Conservation (phyloP, 2,888 invertebrate genomes). For the Dicranocentrus wangi region DNA sequence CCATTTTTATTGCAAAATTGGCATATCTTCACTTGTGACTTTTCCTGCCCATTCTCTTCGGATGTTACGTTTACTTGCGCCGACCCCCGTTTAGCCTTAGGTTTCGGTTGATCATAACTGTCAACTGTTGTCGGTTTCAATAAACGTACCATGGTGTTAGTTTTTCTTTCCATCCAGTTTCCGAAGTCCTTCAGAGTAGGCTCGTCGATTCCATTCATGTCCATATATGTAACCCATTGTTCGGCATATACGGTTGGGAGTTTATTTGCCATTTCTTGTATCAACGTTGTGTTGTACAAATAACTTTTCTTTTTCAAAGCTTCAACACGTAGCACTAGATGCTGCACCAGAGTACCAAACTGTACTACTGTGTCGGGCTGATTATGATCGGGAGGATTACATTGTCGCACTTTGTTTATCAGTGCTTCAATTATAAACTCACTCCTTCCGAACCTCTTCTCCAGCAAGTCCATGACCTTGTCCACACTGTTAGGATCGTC, state of each 20-base stretch:
- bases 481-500: neutral
- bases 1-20: neutral
- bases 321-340: neutral
- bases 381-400: neutral
- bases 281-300: neutral
- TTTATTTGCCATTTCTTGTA: slow-evolving; percentile 5
- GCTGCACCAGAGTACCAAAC: slow-evolving; percentile 8
- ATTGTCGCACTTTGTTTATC: neutral
- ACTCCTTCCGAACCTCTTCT: slow-evolving; percentile 12
- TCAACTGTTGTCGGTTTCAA: neutral
- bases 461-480: neutral
- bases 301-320: neutral
- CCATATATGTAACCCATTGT: neutral
- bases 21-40: neutral
- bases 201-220: neutral
- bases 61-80: neutral
- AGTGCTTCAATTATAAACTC: slow-evolving; percentile 9
- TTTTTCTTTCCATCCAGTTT: slow-evolving; percentile 3
- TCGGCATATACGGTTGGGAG: neutral
- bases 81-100: slow-evolving; percentile 12
- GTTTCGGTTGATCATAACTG: neutral
- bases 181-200: neutral
- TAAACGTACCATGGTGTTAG: too few species aligned
- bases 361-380: slow-evolving; percentile 20
- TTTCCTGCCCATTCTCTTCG: neutral